Evolutionary conservation across 2,888 invertebrate genomes (phyloP), one percentile per base, ranked within the genome.

Genomic region (Melinaea marsaeus): DNA sequence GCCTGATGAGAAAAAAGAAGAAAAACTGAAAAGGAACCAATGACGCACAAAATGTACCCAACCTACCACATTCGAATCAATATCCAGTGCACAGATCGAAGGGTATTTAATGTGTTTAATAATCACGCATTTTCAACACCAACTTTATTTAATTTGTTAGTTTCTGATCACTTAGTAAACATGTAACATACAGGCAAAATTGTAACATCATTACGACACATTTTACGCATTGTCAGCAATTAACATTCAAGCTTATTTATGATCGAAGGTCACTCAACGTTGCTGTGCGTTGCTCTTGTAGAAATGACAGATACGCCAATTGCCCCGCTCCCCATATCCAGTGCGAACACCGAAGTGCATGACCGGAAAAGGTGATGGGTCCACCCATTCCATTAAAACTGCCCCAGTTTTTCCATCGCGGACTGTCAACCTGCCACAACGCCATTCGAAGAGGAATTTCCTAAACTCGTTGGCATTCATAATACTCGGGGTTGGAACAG

Each of bases 311-410:
- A 94, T 88, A 72, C 91, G 92, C 94, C 94, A 94, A 68, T 91
- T 85, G 66, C 94, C 94, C 65, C 91, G 88, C 37, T 94, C 92
- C 63, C 94, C 94, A 91, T 93, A 94, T 64, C 89, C 92, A 13
- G 93, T 93, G 65, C 94, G 91, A 65, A 94, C 90, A 56, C 93
- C 94, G 75, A 93, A 92, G 84, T 93, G 92, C 63, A 92, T 91
- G 61, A 94, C 80, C 57, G 91, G 90, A 80, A 93, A 92, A 5
- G 93, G 93, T 13, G 87, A 77, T 4, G 93, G 92, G 77, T 94
- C 93, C 68, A 83, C 79, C 93, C 93, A 94, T 72, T 92, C 92
- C 90, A 94, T 85, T 66, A 93, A 78, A 62, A 92, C 79, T 34
- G 86, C 86, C 34, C 92, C 92, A 33, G 88, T 79, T 45, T 76